phyloP scores from a whole-genome alignment of 2,113 vertebrate genomes.

The Ursus arctos region DNA sequence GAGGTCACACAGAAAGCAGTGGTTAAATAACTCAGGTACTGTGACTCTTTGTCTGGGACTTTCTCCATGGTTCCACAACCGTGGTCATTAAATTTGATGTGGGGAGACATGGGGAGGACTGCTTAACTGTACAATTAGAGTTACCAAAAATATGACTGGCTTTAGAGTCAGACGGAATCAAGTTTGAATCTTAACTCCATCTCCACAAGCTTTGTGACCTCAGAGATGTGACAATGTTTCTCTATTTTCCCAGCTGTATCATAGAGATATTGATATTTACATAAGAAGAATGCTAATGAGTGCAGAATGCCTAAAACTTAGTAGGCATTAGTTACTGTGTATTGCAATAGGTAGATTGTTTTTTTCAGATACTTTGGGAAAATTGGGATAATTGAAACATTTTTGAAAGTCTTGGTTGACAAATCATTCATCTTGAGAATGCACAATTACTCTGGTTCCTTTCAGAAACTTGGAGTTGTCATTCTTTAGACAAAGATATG shows the following conservation, averaged over 20 bases:
- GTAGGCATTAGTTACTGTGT: not conserved
- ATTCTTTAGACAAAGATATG: slow-evolving; percentile 49
- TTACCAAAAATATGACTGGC: slow-evolving; percentile 9
- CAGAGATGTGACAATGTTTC: not conserved
- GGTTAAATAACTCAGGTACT: not conserved
- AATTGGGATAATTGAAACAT: slow-evolving; percentile 43
- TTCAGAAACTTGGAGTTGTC: slow-evolving; percentile 43
- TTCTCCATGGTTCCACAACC: not conserved
- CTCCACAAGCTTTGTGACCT: not conserved
- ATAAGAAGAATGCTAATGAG: not conserved
- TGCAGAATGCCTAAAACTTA: not conserved
- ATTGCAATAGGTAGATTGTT: not conserved
- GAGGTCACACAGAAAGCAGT: not conserved
- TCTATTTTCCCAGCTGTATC: not conserved
- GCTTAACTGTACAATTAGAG: not conserved
- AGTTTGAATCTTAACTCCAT: slow-evolving; percentile 21
- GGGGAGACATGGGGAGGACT: not conserved
- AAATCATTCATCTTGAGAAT: slow-evolving; percentile 54
- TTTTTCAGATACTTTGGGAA: not conserved
- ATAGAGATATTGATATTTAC: not conserved
- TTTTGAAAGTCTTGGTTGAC: slow-evolving; percentile 42
- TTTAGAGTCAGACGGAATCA: not conserved
- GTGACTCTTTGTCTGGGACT: not conserved
- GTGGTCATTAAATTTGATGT: slow-evolving; percentile 24
- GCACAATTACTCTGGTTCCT: not conserved